These are phyloP conservation scores for Regulus satrapa DNA, from an alignment of 2,113 vertebrate genomes.

Conservation along the genomic window DNA sequence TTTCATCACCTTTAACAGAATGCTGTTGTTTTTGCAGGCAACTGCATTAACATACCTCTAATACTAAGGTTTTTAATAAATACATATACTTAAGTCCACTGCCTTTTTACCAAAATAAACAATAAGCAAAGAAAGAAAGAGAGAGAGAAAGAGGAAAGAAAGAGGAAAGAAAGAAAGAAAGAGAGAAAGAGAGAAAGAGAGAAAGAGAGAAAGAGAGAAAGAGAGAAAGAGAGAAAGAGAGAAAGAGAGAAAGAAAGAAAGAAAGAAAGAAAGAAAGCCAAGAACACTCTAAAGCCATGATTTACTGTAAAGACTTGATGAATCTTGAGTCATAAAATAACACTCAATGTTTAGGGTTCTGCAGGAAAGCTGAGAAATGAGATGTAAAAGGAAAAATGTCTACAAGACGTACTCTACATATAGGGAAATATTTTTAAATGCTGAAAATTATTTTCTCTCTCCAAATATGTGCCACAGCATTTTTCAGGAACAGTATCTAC, in stretches of 20 bases:
- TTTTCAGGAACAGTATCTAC: neutral
- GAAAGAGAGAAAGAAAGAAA: too few relatives aligned
- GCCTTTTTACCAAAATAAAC: neutral
- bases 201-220: too few relatives aligned
- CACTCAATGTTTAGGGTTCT: neutral
- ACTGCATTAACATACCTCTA: neutral
- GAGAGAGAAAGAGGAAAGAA: too few relatives aligned
- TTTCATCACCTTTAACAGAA: slow-evolving; percentile 20
- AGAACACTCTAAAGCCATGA: neutral
- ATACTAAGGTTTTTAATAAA: neutral
- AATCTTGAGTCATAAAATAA: neutral
- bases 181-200: too few relatives aligned
- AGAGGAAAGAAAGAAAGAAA: too few relatives aligned
- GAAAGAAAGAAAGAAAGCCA: too few relatives aligned
- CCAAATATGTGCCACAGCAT: neutral
- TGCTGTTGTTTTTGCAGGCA: neutral
- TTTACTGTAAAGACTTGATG: neutral
- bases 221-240: too few relatives aligned
- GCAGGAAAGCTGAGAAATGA: neutral
- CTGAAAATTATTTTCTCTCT: neutral
- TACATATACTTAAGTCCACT: neutral
- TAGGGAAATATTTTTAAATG: neutral
- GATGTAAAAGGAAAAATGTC: neutral
- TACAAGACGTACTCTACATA: neutral
- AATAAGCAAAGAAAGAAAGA: too few relatives aligned